Conservation (phyloP, 2,888 invertebrate genomes). For the Agrochola macilenta region DNA sequence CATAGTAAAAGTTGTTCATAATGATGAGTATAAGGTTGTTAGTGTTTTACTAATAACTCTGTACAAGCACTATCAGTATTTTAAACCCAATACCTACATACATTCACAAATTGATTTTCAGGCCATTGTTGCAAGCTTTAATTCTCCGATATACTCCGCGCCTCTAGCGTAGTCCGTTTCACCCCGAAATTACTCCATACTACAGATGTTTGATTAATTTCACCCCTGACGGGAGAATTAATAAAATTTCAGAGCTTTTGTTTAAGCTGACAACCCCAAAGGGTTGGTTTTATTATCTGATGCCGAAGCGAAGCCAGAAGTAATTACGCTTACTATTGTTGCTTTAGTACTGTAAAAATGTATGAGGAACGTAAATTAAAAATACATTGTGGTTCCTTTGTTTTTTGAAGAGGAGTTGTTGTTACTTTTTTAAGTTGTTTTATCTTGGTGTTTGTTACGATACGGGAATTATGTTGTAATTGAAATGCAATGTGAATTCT, state of each 20-base stretch:
- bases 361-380: conserved; percentile 37
- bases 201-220: conserved; percentile 64
- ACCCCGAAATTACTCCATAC: conserved; percentile 36
- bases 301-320: conserved; percentile 25
- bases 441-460: background rate
- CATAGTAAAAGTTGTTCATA: too few relatives aligned
- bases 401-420: conserved; percentile 1
- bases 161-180: background rate
- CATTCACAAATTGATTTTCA: background rate
- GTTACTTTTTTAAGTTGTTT: background rate
- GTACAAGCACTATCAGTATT: background rate
- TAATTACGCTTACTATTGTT: conserved; percentile 47
- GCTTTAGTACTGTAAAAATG: conserved; percentile 33
- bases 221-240: conserved; percentile 43
- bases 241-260: conserved; percentile 60
- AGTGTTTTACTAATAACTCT: too few relatives aligned
- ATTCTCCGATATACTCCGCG: background rate
- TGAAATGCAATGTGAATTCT: background rate
- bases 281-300: conserved; percentile 43
- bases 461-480: background rate
- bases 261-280: conserved; percentile 42
- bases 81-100: background rate
- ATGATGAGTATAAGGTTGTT: too few relatives aligned
- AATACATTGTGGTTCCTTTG: conserved; percentile 30
- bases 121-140: background rate